Evolutionary conservation across 2,797 vertebrate species (phyloP).

Genomic region (Microhierax caerulescens): DNA sequence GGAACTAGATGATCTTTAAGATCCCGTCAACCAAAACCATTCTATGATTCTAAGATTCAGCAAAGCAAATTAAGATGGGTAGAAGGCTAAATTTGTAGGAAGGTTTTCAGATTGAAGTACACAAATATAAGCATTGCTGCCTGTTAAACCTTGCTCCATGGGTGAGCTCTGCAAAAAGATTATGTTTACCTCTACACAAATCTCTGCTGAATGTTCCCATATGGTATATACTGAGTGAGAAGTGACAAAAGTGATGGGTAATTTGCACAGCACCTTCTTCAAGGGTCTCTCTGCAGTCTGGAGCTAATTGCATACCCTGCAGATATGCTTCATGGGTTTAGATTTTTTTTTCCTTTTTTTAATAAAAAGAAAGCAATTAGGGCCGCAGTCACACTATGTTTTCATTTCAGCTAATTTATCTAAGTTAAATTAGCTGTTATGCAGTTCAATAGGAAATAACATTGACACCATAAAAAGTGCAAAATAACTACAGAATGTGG

Average conservation of each 20-base stretch:
- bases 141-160: background rate
- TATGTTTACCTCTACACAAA: background rate
- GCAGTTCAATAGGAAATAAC: background rate
- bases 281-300: background rate
- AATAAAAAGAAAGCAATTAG: background rate
- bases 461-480: background rate
- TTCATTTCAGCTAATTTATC: slow-evolving; percentile 9
- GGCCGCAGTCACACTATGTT: background rate
- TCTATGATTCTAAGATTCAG: background rate
- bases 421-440: slow-evolving; percentile 23
- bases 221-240: background rate
- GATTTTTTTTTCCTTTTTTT: background rate
- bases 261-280: background rate
- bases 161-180: background rate
- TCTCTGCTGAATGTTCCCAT: background rate
- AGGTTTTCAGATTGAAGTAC: background rate
- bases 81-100: background rate
- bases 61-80: background rate
- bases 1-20: too few species aligned
- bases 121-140: background rate
- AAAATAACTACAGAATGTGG: background rate
- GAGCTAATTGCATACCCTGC: background rate
- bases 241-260: background rate
- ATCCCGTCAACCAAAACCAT: too few species aligned
- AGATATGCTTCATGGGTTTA: background rate